Evolutionary conservation across 2,888 invertebrate species (phyloP), one percentile per base, ranked within the genome.

Genomic region (Pyralis farinalis): DNA sequence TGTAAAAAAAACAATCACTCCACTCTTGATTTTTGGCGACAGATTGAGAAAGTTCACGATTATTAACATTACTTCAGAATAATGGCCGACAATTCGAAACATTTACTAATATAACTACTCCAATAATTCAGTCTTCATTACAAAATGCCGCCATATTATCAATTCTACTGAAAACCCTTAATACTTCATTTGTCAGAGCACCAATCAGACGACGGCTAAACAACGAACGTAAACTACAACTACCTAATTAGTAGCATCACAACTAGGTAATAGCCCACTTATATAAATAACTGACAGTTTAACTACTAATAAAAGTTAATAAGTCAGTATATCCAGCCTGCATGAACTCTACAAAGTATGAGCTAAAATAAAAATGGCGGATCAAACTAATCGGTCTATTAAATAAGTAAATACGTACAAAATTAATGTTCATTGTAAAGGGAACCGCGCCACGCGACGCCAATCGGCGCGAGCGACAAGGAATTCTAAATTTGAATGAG

Each of bases 401-500:
- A 25, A 33, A 39, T 39, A 33, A 28, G 33, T 39, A 39, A 39
- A 39, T 38, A 38, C 38, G 33, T 39, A 39, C 22, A 31, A 32
- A 38, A 38, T 39, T 32, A 33, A 28, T 22, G 28, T 4, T 16
- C 25, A 39, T 39, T 38, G 38, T 38, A 32, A 31, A 38, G 32
- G 22, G 38, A 38, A 39, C 32, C 40, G 6, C 35, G 16, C 16
- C 49, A 44, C 44, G 43, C 44, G 47, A 44, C 37, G 39, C 59
- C 59, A 60, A 58, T 60, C 46, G 44, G 44, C 40, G 22, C 31
- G 40, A 40, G 43, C 39, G 47, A 42, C 36, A 40, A 36, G 33
- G 37, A 49, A 56, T 56, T 60, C 55, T 44, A 58, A 60, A 55
- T 56, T 58, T 46, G 51, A 58, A 58, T 55, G 47, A 34, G 43